Evolutionary conservation across 2,888 invertebrate species (phyloP).

Genomic region (Eupsilia transversa): DNA sequence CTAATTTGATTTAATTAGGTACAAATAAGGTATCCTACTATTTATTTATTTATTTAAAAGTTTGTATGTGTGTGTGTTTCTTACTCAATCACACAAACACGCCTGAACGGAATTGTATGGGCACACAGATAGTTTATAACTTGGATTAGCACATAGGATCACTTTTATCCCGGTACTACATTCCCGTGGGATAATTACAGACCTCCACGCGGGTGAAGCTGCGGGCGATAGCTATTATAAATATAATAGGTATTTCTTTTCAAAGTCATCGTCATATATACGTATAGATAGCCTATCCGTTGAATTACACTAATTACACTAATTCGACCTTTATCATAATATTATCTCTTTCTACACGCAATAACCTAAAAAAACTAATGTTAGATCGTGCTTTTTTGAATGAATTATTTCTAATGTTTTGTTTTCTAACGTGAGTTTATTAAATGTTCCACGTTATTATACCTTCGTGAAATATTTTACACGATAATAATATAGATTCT

Average conservation of each 20-base stretch:
- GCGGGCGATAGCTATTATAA: no score
- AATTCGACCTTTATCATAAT: slow-evolving; percentile 29
- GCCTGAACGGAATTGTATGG: no score
- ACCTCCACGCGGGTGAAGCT: no score
- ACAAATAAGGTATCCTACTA: not conserved
- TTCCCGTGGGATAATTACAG: no score
- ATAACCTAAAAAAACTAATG: slow-evolving; percentile 15
- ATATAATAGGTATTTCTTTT: no score
- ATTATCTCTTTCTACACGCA: slow-evolving; percentile 18
- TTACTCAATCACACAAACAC: no score
- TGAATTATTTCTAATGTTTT: slow-evolving; percentile 28
- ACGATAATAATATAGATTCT: not conserved
- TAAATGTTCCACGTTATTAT: slow-evolving; percentile 9
- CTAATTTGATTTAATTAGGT: not conserved
- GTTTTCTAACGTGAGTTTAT: not conserved
- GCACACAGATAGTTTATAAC: no score
- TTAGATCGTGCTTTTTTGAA: slow-evolving; percentile 34
- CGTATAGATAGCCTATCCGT: not conserved
- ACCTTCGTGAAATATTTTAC: not conserved
- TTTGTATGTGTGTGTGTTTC: no score
- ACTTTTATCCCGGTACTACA: no score
- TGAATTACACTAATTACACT: slow-evolving; percentile 38
- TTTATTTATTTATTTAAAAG: no score
- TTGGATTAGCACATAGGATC: no score
- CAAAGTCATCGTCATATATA: not conserved